These are phyloP conservation scores for Conus ventricosus DNA, from an alignment of 1,140 invertebrate species.

Conservation along the genomic window DNA sequence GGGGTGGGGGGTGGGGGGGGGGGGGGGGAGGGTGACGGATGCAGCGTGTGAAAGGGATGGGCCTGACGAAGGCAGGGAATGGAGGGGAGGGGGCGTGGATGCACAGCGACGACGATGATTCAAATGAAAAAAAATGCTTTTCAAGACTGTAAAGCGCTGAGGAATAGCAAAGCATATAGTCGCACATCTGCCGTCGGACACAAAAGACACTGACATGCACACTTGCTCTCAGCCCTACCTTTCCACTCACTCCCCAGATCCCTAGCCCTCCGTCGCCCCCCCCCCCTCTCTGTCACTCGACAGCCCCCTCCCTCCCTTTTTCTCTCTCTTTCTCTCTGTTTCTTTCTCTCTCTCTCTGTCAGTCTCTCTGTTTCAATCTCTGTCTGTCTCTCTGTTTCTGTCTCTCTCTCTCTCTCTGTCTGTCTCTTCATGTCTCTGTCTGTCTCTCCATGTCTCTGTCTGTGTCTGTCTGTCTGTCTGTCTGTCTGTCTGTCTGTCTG, in stretches of 20 bases:
- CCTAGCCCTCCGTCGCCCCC: not conserved
- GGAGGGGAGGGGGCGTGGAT: too few relatives aligned
- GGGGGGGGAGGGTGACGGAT: too few relatives aligned
- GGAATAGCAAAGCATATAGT: too few relatives aligned
- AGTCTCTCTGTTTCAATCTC: slow-evolving; percentile 25
- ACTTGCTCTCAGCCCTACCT: too few relatives aligned
- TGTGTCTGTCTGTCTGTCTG: not conserved
- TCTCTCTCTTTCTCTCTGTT: not conserved
- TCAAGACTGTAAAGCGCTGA: too few relatives aligned
- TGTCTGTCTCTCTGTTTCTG: not conserved
- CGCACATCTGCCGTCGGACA: too few relatives aligned
- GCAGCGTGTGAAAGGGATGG: too few relatives aligned
- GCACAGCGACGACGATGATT: not conserved
- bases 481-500: not conserved
- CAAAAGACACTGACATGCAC: not conserved
- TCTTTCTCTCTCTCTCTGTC: not conserved
- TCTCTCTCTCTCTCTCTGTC: not conserved
- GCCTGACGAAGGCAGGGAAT: too few relatives aligned
- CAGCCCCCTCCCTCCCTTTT: not conserved
- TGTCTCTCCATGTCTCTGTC: not conserved
- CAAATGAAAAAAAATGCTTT: not conserved
- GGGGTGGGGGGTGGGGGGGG: too few relatives aligned
- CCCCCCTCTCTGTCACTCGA: not conserved
- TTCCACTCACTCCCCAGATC: not conserved
- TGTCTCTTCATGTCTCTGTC: slow-evolving; percentile 18